phyloP scores from a whole-genome alignment of 1,140 invertebrate species.

The Anastrepha ludens region DNA sequence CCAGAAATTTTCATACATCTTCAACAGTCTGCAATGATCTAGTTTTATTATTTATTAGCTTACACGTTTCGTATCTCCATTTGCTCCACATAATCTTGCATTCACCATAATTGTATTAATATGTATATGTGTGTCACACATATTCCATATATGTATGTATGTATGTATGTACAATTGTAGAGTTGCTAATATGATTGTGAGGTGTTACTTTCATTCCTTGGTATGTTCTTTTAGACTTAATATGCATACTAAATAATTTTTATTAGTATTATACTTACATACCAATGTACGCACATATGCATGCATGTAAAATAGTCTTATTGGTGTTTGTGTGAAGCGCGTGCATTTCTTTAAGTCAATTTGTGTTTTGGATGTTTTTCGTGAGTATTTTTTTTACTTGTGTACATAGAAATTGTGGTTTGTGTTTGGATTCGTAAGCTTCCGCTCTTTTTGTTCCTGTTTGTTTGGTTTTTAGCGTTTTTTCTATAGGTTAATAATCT shows the following conservation, averaged over 20 bases:
- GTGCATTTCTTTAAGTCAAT: background rate
- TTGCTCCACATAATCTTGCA: constrained; percentile 21
- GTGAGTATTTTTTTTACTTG: background rate
- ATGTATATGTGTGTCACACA: background rate
- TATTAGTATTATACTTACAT: background rate
- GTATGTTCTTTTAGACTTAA: background rate
- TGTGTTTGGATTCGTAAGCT: background rate
- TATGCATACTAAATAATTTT: background rate
- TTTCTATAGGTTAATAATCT: background rate
- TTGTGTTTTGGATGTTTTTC: background rate
- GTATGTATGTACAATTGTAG: background rate
- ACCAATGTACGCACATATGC: too few species aligned
- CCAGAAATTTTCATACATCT: constrained; percentile 15
- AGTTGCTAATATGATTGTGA: background rate
- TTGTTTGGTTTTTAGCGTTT: background rate
- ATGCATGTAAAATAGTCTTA: too few species aligned
- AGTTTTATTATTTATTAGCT: constrained; percentile 47
- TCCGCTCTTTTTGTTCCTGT: background rate
- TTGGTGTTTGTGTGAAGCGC: background rate
- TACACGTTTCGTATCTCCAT: constrained; percentile 10
- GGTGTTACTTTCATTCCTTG: constrained; percentile 34
- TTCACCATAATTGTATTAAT: background rate
- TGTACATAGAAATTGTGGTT: background rate
- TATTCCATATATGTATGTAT: background rate
- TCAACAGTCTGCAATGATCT: background rate